Percentiles rank a stretch among this genome's conserved stretches.
phyloP scores from a whole-genome alignment of 1,140 invertebrate genomes.

The Amphibalanus amphitrite region DNA sequence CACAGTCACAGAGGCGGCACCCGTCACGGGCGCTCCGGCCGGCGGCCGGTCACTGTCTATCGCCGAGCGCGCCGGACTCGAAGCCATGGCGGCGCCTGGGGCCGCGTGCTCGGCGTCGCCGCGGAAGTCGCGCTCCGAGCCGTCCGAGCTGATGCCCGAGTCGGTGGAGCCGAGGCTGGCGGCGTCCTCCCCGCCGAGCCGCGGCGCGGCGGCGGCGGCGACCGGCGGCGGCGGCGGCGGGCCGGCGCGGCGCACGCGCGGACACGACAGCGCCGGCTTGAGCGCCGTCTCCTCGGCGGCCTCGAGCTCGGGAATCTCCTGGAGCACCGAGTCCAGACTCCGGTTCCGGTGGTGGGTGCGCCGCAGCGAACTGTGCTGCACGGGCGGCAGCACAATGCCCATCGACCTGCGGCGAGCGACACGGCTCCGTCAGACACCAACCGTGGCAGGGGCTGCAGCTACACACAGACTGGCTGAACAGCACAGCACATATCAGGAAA shows the following conservation, averaged over 20 bases:
- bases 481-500: no score
- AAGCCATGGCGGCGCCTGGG: no score
- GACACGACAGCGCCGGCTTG: not conserved
- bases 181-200: not conserved
- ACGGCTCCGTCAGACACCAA: no score
- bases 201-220: not conserved
- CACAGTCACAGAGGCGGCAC: no score
- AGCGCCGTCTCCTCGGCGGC: not conserved
- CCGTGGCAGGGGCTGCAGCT: no score
- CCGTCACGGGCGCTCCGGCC: no score
- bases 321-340: slow-evolving; percentile 18
- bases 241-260: not conserved
- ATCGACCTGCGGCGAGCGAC: not conserved
- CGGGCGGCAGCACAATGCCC: not conserved
- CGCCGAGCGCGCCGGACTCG: no score
- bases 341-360: slow-evolving; percentile 18
- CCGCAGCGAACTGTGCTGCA: not conserved
- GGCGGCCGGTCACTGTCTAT: no score
- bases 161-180: slow-evolving; percentile 20
- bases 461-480: no score
- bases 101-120: no score
- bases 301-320: slow-evolving; percentile 15
- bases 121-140: slow-evolving; percentile 10
- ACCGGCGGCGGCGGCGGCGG: not conserved
- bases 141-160: slow-evolving; percentile 20